Percentiles rank a stretch among this genome's conserved stretches.
phyloP scores from a whole-genome alignment of 1,140 invertebrate species.

The Gonatopus flavifemur region DNA sequence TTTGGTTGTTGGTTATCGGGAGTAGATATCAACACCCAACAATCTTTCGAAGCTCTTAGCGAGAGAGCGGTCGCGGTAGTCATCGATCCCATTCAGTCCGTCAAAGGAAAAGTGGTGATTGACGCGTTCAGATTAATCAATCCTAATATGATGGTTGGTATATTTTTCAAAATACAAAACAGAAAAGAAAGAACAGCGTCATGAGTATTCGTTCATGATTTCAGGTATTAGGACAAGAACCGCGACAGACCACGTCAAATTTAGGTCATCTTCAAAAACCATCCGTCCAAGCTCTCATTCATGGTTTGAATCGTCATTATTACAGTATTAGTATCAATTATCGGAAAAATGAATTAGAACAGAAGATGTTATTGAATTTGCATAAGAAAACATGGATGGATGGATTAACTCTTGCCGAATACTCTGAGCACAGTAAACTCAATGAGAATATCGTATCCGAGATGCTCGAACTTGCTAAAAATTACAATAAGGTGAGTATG shows the following conservation, averaged over 20 bases:
- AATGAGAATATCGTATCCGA: constrained; percentile 93
- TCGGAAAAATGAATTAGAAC: constrained; percentile 97
- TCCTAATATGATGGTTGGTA: constrained; percentile 91
- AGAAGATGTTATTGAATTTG: constrained; percentile 98
- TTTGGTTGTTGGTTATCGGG: constrained; percentile 99
- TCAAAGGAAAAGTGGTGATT: constrained; percentile 96
- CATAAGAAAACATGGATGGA: constrained; percentile 99
- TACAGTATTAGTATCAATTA: constrained; percentile 99
- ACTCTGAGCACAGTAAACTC: constrained; percentile 88
- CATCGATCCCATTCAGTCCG: constrained; percentile 99
- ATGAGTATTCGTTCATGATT: constrained; percentile 11
- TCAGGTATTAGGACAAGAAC: constrained; percentile 90
- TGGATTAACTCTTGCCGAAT: constrained; percentile 92
- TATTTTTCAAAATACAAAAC: too few species aligned
- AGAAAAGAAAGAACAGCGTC: too few species aligned
- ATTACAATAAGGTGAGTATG: constrained; percentile 94
- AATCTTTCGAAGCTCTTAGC: constrained; percentile 97
- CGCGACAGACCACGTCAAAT: constrained; percentile 98
- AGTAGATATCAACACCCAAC: constrained; percentile 99
- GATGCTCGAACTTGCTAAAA: constrained; percentile 97
- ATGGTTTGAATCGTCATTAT: constrained; percentile 98
- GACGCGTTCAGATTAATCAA: constrained; percentile 97
- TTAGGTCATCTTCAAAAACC: constrained; percentile 98
- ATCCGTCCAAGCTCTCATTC: constrained; percentile 98
- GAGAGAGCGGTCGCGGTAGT: constrained; percentile 99